phyloP scores from a whole-genome alignment of 2,797 vertebrate species.

The Sternotherus odoratus region DNA sequence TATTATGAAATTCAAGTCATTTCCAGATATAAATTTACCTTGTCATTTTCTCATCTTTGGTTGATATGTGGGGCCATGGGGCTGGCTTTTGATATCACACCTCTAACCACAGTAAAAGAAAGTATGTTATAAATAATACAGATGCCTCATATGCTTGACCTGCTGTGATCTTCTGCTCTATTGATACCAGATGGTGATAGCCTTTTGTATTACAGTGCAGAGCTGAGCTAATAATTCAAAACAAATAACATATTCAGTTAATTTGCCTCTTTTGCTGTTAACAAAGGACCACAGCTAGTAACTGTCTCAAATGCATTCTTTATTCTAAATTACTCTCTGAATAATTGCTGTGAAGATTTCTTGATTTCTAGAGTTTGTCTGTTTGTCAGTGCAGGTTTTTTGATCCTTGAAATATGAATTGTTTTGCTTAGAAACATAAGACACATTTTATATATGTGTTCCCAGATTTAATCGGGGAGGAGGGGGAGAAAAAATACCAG shows the following conservation, averaged over 20 bases:
- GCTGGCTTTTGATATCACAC: slow-evolving; percentile 46
- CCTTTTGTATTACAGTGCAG: background rate
- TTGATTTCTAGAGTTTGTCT: background rate
- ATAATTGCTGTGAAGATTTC: background rate
- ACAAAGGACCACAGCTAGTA: background rate
- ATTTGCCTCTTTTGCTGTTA: background rate
- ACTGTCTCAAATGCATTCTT: background rate
- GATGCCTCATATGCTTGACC: slow-evolving; percentile 5
- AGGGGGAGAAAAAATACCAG: background rate
- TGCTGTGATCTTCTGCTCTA: background rate
- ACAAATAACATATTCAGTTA: background rate
- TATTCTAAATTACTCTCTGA: background rate
- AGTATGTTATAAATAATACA: slow-evolving; percentile 10
- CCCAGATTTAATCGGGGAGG: background rate
- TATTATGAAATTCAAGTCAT: background rate
- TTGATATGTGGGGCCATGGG: slow-evolving; percentile 10
- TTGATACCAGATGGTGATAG: background rate
- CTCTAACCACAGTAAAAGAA: slow-evolving; percentile 45
- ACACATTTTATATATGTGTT: background rate
- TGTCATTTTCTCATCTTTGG: slow-evolving; percentile 22
- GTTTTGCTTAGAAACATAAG: background rate
- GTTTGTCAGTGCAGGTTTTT: background rate
- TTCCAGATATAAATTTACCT: slow-evolving; percentile 24
- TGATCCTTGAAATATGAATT: background rate
- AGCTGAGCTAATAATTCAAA: background rate